Percentiles rank a stretch among this genome's conserved stretches.
Evolutionary conservation across 1,140 invertebrate species (phyloP).

Genomic region (Drosophila athabasca): DNA sequence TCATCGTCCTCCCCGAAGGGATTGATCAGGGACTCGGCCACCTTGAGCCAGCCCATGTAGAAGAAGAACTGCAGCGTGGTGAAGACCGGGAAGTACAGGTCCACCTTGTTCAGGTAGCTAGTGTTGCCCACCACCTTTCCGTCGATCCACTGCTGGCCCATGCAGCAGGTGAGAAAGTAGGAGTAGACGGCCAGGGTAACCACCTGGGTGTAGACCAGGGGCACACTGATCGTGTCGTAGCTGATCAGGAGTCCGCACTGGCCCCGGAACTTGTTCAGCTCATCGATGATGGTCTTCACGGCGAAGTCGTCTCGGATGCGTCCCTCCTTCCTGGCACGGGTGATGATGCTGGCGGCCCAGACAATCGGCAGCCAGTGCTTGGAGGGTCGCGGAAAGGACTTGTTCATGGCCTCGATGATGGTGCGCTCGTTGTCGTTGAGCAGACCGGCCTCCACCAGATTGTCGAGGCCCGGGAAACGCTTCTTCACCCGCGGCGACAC

Average conservation of each 20-base stretch:
- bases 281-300: conserved; percentile 95
- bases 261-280: conserved; percentile 94
- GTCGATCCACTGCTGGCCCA: conserved; percentile 91
- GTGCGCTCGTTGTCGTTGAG: conserved; percentile 92
- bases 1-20: conserved; percentile 96
- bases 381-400: conserved; percentile 93
- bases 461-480: conserved; percentile 94
- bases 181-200: conserved; percentile 96
- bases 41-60: conserved; percentile 95
- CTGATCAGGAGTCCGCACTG: conserved; percentile 92
- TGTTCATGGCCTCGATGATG: conserved; percentile 92
- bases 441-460: conserved; percentile 95
- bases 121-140: conserved; percentile 81
- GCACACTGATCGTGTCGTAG: conserved; percentile 96
- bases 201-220: conserved; percentile 97
- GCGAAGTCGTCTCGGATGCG: conserved; percentile 96
- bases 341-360: conserved; percentile 96
- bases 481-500: conserved; percentile 96
- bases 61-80: conserved; percentile 93
- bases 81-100: conserved; percentile 94
- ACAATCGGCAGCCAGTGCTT: conserved; percentile 98
- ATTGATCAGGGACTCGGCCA: conserved; percentile 92
- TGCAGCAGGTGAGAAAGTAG: conserved; percentile 91
- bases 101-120: conserved; percentile 85
- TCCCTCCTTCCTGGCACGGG: conserved; percentile 94